Base-by-base conservation (phyloP, 2,797 vertebrate species). In the Malacoctenus gilli region DNA sequence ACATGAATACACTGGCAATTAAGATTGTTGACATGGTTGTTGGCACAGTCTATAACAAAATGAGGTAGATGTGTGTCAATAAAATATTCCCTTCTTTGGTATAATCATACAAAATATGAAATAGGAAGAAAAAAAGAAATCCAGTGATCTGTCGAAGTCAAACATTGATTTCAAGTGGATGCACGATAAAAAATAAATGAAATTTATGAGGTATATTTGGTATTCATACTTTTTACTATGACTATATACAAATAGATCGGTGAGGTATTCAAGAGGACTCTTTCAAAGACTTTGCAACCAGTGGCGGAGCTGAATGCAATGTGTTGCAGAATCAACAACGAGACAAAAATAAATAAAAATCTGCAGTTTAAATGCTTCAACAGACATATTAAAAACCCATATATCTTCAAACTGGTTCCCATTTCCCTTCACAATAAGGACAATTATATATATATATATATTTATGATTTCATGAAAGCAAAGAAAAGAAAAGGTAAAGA, bases 41-140 rank as follows among this genome's bases (percentile, higher is more conserved):
- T 91, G 89, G 89, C 90, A 91, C 90, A 82, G 82, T 86, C 77
- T 83, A 70, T 83, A 83, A 86, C 75, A 84, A 84, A 1, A 90
- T 91, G 93, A 94, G 93, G 93, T 94, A 94, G 93, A 91, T 89
- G 84, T 89, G 83, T 83, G 68, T 87, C 79, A 79, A 83, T 80
- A 81, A 88, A 84, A 83, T 80, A 89, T 87, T 91, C 83, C 85
- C 85, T 88, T 93, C 90, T 93, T 92, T 92, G 89, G 89, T 89
- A 85, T 83, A 87, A 86, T 85, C 79, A 83, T 88, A 87, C 77
- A 87, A 87, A 80, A 82, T 77, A 87, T 80, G 81, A 86, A 72
- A 43, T 9, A 58, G 34, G 58, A 82, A 44, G 59, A 56, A 40
- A 82, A 44, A 61, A 56, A 40, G 59, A 75, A 79, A 83, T 80